Evolutionary conservation across 2,113 vertebrate genomes (phyloP), one percentile per base, ranked within the genome.

Genomic region (Passerina amoena): DNA sequence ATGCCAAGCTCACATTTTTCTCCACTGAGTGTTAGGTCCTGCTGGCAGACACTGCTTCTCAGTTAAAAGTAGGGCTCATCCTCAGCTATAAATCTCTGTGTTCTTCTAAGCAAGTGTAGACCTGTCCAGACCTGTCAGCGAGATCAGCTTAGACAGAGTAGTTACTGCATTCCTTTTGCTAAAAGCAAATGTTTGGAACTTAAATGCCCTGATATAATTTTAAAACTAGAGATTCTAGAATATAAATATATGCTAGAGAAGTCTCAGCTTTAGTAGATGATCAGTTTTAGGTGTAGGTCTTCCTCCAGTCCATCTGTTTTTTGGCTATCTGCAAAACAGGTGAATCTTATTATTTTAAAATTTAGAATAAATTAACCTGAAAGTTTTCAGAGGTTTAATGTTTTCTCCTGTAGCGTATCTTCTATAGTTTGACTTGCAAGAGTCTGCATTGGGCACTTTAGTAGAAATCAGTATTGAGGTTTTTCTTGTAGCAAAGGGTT

Each of bases 1-100:
- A 83, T 86, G 88, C 86, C 92, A 94, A 94, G 86, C 82, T 94
- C 82, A 94, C 90, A 81, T 95, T 96, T 95, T 94, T 96, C 82
- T 90, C 42, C 64, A 47, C 38, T 97, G 94, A 97, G 50, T 93
- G 63, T 86, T 73, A 57, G 33, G 14, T 80, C 47, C 48, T 83
- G 50, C 83, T 96, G 92, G 54, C 90, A 94, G 86, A 57, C 47
- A 14, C 33, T 93, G 69, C 80, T 94, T 78, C 82, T 59, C 56
- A 70, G 64, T 77, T 80, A 70, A 40, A 94, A 86, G 88, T 83
- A 88, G 88, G 88, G 20, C 82, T 95, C 33, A 4, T 73, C 54
- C 71, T 88, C 51, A 47, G 42, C 6, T 93, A 37, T 88, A 93
- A 73, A 63, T 54, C 44, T 90, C 71, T 35, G 1, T 65, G 85